A percentile compares a stretch with the other conserved stretches of the same genome.
phyloP scores from a whole-genome alignment of 30 jellyfish, hydroid and myxozoan genomes.

The Aurelia aurita complex sp. Pacific region DNA sequence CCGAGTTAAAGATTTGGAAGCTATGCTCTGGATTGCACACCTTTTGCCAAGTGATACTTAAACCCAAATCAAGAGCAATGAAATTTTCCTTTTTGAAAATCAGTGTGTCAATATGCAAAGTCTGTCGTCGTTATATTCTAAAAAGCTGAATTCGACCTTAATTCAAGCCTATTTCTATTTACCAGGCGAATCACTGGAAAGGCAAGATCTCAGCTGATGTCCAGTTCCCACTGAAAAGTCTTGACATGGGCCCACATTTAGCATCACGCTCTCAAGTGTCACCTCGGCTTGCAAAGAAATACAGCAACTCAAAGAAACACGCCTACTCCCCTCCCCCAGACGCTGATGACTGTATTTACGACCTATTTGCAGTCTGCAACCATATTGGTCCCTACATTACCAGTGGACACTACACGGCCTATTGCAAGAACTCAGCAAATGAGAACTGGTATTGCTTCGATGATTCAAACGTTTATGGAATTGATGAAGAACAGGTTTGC shows the following conservation, averaged over 20 bases:
- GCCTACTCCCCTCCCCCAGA: conserved; percentile 60
- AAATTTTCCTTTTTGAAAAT: too few relatives aligned
- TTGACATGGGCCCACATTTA: conserved; percentile 73
- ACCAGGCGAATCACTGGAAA: conserved; percentile 68
- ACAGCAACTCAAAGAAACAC: conserved; percentile 39
- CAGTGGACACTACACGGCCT: conserved; percentile 87
- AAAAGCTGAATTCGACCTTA: too few relatives aligned
- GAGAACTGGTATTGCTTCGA: conserved; percentile 83
- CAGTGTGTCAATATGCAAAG: too few relatives aligned
- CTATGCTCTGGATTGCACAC: too few relatives aligned
- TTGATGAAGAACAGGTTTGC: conserved; percentile 74
- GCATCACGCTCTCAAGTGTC: conserved; percentile 49
- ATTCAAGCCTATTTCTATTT: neutral
- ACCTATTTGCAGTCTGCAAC: conserved; percentile 80
- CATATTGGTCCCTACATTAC: conserved; percentile 86
- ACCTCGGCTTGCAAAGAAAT: conserved; percentile 22
- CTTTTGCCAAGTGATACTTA: too few relatives aligned
- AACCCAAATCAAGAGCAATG: too few relatives aligned
- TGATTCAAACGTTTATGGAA: conserved; percentile 52
- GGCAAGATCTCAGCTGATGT: conserved; percentile 79
- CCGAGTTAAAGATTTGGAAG: too few relatives aligned
- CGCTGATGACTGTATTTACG: conserved; percentile 71
- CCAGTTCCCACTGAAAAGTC: conserved; percentile 64
- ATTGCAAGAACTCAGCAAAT: conserved; percentile 66
- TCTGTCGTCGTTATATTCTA: too few relatives aligned